These are phyloP conservation scores for Zaprionus davidi DNA, from an alignment of 1,140 invertebrate genomes.

Conservation along the genomic window DNA sequence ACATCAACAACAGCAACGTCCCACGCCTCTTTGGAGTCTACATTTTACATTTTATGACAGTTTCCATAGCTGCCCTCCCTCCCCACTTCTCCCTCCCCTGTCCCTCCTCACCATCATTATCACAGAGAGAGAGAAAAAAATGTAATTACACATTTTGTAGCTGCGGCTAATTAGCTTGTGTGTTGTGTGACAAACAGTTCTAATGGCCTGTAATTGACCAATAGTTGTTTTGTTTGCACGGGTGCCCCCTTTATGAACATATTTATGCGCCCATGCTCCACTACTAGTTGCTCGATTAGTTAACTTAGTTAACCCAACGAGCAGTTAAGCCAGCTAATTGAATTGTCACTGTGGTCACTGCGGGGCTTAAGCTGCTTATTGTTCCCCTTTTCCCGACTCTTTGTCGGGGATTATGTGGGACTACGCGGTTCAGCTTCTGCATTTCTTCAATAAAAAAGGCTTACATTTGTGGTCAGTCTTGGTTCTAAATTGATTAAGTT, in stretches of 20 bases:
- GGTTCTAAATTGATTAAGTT: not conserved
- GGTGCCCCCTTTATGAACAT: not conserved
- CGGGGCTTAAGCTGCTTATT: constrained; percentile 1
- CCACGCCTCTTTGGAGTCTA: not conserved
- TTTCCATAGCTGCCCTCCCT: not conserved
- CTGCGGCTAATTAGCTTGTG: constrained; percentile 9
- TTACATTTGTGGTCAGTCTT: not conserved
- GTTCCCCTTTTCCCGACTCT: not conserved
- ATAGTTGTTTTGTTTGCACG: not conserved
- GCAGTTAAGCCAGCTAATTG: constrained; percentile 1
- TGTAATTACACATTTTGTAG: constrained; percentile 11
- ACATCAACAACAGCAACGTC: not conserved
- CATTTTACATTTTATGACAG: constrained; percentile 6
- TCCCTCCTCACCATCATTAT: not conserved
- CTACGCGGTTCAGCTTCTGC: not conserved
- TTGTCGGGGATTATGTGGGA: not conserved
- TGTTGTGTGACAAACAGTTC: constrained; percentile 2
- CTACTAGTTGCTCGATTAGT: not conserved
- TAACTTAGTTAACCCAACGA: constrained; percentile 2
- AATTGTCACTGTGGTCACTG: constrained; percentile 5
- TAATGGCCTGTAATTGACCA: constrained; percentile 5
- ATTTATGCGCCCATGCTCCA: not conserved
- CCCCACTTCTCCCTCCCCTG: not conserved
- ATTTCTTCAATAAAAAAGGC: not conserved
- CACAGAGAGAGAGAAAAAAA: not conserved